A percentile compares a stretch with the other conserved stretches of the same genome.
phyloP scores from a whole-genome alignment of 2,888 invertebrate species.

The Macrosoma leucophasiata region DNA sequence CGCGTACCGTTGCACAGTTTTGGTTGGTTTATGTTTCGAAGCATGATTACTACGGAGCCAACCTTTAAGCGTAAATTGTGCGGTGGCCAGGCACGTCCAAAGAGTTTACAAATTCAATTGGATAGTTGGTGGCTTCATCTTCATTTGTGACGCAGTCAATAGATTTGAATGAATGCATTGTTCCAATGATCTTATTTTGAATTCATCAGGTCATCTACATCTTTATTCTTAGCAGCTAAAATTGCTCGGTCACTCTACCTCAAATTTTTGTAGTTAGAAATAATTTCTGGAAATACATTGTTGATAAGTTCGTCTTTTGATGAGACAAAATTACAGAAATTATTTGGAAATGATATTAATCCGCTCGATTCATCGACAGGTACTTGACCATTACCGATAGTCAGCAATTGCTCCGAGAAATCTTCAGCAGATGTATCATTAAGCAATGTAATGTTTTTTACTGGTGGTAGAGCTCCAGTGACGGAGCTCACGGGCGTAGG shows the following conservation, averaged over 20 bases:
- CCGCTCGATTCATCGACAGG: constrained; percentile 33
- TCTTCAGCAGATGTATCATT: constrained; percentile 30
- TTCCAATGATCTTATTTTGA: constrained; percentile 25
- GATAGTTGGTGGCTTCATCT: constrained; percentile 31
- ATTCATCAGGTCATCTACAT: constrained; percentile 5
- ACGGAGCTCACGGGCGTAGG: too few relatives aligned
- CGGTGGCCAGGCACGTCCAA: constrained; percentile 11
- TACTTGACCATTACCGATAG: constrained; percentile 35
- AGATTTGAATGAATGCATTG: constrained; percentile 18
- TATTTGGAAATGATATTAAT: constrained; percentile 36
- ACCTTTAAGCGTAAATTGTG: constrained; percentile 11
- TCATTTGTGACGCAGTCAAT: constrained; percentile 30
- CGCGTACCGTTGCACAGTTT: constrained; percentile 27
- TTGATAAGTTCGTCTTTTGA: constrained; percentile 26
- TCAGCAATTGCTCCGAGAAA: constrained; percentile 38
- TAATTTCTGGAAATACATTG: constrained; percentile 20
- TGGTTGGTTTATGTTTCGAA: constrained; percentile 28
- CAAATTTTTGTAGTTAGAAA: not conserved
- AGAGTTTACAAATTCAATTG: constrained; percentile 3
- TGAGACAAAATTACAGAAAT: constrained; percentile 34
- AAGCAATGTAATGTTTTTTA: too few relatives aligned
- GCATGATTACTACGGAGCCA: constrained; percentile 29
- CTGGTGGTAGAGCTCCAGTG: too few relatives aligned
- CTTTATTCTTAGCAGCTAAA: not conserved
- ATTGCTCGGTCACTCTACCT: not conserved